Evolutionary conservation across 2,888 invertebrate species (phyloP).

Genomic region (Hypomecis atomaria): DNA sequence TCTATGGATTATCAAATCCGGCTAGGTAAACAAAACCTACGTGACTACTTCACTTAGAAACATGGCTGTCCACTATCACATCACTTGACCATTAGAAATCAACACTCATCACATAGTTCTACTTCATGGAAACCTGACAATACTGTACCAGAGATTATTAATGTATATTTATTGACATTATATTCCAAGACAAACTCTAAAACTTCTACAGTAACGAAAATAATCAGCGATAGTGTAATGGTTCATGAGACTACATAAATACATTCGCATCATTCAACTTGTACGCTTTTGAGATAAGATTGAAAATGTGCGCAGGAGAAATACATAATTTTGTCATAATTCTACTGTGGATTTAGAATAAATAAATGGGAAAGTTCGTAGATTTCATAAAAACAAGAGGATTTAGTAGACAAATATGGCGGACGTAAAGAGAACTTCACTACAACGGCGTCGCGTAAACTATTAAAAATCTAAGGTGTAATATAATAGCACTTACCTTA

Average conservation of each 20-base stretch:
- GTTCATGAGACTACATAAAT: slow-evolving; percentile 15
- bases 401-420: slow-evolving; percentile 80
- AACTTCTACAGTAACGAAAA: slow-evolving; percentile 1
- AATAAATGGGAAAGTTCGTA: slow-evolving; percentile 45
- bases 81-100: slow-evolving; percentile 19
- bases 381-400: slow-evolving; percentile 78
- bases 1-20: slow-evolving; percentile 25
- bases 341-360: slow-evolving; percentile 22
- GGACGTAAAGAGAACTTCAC: slow-evolving; percentile 74
- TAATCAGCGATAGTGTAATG: slow-evolving; percentile 15
- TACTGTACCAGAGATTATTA: not conserved
- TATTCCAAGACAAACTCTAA: not conserved
- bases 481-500: slow-evolving; percentile 74
- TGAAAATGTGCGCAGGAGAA: not conserved
- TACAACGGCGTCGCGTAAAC: slow-evolving; percentile 75
- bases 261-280: slow-evolving; percentile 15
- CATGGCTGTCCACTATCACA: slow-evolving; percentile 59
- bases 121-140: not conserved
- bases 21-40: slow-evolving; percentile 53
- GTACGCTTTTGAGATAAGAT: not conserved
- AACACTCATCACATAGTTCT: not conserved
- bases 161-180: not conserved
- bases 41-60: slow-evolving; percentile 60
- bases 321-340: not conserved
- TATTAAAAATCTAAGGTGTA: slow-evolving; percentile 49